These are phyloP conservation scores for Cololabis saira DNA, from an alignment of 2,113 vertebrate species.

Conservation along the genomic window DNA sequence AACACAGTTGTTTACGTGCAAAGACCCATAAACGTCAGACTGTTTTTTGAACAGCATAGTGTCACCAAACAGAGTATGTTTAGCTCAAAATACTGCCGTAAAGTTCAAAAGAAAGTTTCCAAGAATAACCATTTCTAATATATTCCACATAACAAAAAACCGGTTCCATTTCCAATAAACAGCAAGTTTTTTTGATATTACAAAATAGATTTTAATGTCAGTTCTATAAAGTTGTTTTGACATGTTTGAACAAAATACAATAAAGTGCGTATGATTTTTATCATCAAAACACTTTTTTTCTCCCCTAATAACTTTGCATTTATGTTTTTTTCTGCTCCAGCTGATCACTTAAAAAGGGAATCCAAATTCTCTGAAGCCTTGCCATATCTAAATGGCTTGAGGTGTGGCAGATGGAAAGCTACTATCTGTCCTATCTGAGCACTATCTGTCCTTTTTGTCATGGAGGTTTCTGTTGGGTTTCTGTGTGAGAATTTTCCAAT, in stretches of 20 bases:
- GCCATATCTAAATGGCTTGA: background rate
- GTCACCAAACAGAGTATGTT: conserved; percentile 63
- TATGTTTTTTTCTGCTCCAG: background rate
- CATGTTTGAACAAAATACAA: background rate
- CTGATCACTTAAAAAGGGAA: conserved; percentile 7
- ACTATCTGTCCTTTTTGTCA: conserved; percentile 27
- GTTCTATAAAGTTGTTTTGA: background rate
- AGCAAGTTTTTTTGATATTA: conserved; percentile 27
- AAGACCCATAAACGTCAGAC: conserved; percentile 67
- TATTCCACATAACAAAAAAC: conserved; percentile 41
- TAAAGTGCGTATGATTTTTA: background rate
- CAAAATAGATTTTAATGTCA: conserved; percentile 19
- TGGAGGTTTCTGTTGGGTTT: background rate
- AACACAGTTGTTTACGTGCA: conserved; percentile 43
- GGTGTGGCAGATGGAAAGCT: conserved; percentile 3
- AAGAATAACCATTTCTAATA: conserved; percentile 19
- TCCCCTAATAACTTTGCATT: background rate
- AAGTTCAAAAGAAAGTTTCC: conserved; percentile 61
- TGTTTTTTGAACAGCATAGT: conserved; percentile 48
- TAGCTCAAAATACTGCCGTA: conserved; percentile 54
- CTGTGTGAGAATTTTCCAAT: background rate
- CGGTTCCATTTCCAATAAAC: conserved; percentile 27
- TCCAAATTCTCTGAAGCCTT: conserved; percentile 10
- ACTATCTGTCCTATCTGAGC: background rate
- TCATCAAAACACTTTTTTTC: background rate